Evolutionary conservation across 2,888 invertebrate genomes (phyloP).

Genomic region (Andricus curvator): DNA sequence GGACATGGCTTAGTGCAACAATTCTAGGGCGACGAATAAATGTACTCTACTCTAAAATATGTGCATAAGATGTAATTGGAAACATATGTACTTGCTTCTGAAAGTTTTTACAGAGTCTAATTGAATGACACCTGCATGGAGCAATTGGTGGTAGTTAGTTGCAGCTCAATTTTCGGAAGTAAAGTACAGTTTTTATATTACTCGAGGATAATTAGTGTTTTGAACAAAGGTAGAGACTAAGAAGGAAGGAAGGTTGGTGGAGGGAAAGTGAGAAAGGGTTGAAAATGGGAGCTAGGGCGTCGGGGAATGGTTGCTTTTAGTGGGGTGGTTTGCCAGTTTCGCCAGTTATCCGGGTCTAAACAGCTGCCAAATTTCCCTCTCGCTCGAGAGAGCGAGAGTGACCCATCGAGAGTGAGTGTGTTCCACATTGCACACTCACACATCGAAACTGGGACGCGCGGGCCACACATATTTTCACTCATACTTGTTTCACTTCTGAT

Average conservation of each 20-base stretch:
- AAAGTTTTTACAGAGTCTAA: not conserved
- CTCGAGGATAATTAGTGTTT: slow-evolving; percentile 25
- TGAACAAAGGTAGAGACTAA: slow-evolving; percentile 23
- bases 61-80: not conserved
- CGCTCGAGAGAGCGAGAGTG: slow-evolving; percentile 76
- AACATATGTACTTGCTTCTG: not conserved
- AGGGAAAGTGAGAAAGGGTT: slow-evolving; percentile 38
- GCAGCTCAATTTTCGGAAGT: slow-evolving; percentile 7
- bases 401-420: slow-evolving; percentile 76
- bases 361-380: slow-evolving; percentile 78
- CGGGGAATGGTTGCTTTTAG: slow-evolving; percentile 43
- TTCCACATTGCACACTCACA: slow-evolving; percentile 68
- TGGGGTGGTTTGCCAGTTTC: slow-evolving; percentile 66
- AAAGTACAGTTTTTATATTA: slow-evolving; percentile 13
- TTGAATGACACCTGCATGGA: not conserved
- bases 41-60: not conserved
- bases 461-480: slow-evolving; percentile 39
- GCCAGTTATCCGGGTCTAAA: slow-evolving; percentile 75
- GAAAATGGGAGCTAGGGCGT: slow-evolving; percentile 49
- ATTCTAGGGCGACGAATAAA: too few species aligned
- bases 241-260: slow-evolving; percentile 48
- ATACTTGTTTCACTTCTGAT: slow-evolving; percentile 32
- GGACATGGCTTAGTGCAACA: too few species aligned
- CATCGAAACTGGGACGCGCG: slow-evolving; percentile 43
- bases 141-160: not conserved